Percentiles rank a stretch among this genome's conserved stretches.
These are phyloP conservation scores for Scotopteryx bipunctaria DNA, from an alignment of 2,888 invertebrate species.

Conservation along the genomic window DNA sequence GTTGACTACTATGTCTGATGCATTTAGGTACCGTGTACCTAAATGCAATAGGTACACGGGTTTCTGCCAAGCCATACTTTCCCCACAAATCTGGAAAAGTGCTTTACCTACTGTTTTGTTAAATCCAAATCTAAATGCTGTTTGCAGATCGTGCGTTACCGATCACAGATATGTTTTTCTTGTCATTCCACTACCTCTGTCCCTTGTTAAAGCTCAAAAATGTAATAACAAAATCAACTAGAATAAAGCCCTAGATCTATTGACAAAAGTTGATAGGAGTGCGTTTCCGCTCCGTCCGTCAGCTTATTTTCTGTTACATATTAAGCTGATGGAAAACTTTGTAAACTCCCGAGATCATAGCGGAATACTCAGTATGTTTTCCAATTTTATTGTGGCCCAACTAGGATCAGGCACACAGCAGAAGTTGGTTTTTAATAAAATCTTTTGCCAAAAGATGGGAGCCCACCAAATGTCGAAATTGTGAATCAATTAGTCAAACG, in stretches of 20 bases:
- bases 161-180: constrained; percentile 6
- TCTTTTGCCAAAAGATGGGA: too few species aligned
- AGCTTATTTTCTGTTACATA: too few species aligned
- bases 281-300: too few species aligned
- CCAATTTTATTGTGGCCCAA: too few species aligned
- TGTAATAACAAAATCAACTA: not conserved
- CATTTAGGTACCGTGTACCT: too few species aligned
- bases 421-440: too few species aligned
- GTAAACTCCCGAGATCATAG: too few species aligned
- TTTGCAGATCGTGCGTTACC: constrained; percentile 3
- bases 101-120: not conserved
- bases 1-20: not conserved
- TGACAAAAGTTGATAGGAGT: not conserved
- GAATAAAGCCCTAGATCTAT: not conserved
- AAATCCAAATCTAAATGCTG: not conserved
- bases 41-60: not conserved
- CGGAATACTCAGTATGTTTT: too few species aligned
- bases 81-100: not conserved
- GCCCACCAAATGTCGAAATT: too few species aligned
- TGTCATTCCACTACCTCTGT: not conserved
- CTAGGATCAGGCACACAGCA: too few species aligned
- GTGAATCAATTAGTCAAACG: too few species aligned
- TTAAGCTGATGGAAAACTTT: too few species aligned
- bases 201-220: not conserved
- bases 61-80: constrained; percentile 1